Conservation (phyloP, 2,113 vertebrate species). For the Tautogolabrus adspersus region DNA sequence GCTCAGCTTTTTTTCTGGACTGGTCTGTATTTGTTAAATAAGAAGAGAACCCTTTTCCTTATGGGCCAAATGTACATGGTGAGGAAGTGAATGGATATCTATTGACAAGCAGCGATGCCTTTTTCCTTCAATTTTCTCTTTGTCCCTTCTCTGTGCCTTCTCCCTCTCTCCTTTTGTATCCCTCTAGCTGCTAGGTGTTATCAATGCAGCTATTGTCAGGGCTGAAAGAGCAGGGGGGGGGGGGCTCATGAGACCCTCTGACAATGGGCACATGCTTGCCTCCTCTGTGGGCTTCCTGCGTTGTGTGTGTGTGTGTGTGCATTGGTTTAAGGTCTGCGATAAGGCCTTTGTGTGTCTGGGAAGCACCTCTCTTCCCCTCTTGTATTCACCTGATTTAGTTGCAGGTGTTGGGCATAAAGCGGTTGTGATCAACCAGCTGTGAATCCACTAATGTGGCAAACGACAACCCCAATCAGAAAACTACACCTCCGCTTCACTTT, state of each 20-base stretch:
- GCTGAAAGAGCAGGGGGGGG: constrained; percentile 61
- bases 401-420: constrained; percentile 64
- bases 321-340: constrained; percentile 40
- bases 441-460: constrained; percentile 31
- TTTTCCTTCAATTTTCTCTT: constrained; percentile 41
- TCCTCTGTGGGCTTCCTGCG: constrained; percentile 50
- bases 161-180: constrained; percentile 50
- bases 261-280: constrained; percentile 72
- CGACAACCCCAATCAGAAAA: not conserved
- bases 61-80: constrained; percentile 23
- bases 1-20: not conserved
- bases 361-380: constrained; percentile 39
- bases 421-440: constrained; percentile 29
- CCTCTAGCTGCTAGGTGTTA: constrained; percentile 63
- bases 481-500: constrained; percentile 44
- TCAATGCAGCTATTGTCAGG: constrained; percentile 73
- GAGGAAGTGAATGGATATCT: constrained; percentile 30
- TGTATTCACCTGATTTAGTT: constrained; percentile 48
- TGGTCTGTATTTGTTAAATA: not conserved
- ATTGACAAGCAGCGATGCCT: constrained; percentile 17
- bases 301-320: constrained; percentile 22
- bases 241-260: constrained; percentile 63
- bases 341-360: constrained; percentile 53
- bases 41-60: constrained; percentile 14
- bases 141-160: constrained; percentile 43